These are phyloP conservation scores for Thysanoteuthis rhombus DNA, from an alignment of 2,888 invertebrate species.

Conservation along the genomic window DNA sequence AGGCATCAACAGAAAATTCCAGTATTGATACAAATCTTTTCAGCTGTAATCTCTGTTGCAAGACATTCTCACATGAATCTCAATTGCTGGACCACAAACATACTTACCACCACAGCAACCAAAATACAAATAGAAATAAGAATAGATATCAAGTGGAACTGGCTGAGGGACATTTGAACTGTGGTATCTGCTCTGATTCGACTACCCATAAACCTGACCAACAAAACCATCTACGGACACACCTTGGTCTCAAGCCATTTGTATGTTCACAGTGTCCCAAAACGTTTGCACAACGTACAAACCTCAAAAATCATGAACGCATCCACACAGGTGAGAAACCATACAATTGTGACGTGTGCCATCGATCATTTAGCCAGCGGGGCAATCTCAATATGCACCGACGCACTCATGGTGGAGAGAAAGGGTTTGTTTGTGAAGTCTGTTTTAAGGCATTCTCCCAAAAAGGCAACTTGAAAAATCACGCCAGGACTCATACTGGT, in stretches of 20 bases:
- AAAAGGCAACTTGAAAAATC: background rate
- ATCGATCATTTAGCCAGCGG: background rate
- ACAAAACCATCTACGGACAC: background rate
- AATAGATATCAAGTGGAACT: background rate
- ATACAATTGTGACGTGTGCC: background rate
- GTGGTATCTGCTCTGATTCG: background rate
- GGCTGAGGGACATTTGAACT: background rate
- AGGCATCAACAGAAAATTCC: background rate
- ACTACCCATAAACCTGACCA: background rate
- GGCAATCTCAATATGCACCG: background rate
- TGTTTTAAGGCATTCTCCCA: background rate
- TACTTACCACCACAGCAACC: background rate
- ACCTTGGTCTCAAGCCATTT: background rate
- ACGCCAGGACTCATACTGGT: background rate
- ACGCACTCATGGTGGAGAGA: background rate
- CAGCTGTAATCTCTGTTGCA: background rate
- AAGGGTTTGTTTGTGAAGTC: background rate
- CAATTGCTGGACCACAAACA: background rate
- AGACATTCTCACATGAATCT: background rate
- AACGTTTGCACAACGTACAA: background rate
- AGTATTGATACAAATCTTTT: background rate
- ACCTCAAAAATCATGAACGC: background rate
- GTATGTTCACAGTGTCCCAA: background rate
- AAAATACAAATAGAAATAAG: background rate
- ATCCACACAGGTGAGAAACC: background rate